Base-by-base conservation (phyloP, 1,140 invertebrate species). In the Brachionus angularis region DNA sequence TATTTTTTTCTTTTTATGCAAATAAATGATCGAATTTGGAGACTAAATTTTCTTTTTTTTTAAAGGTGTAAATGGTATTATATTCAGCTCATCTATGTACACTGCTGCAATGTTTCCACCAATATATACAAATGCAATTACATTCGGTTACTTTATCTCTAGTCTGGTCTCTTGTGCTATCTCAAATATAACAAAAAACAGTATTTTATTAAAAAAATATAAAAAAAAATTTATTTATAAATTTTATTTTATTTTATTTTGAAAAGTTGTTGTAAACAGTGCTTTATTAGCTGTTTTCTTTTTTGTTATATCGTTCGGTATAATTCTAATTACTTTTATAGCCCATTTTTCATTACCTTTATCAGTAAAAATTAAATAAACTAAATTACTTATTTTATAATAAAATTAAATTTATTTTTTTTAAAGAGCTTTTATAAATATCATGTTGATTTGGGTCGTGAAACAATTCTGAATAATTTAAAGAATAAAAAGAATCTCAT, bases 291-390 rank as follows among this genome's bases (percentile, higher is more conserved):
- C 62, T 31, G 36, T 67, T 21, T 47, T 67, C 29, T 50, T 47
- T 50, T 47, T 67, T 46, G 47, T 67, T 14, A 36, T 67, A 23
- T 16, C 44, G 7, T 67, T 67, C 47, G 62, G 62, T 21, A 23
- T 67, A 18, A 14, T 67, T 16, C 29, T 67, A 18, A 18, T 67
- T 3, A 46, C 62, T n/a, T 67, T 67, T 36, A 67, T 67, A 14
- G 42, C 62, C 21, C 62, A 67, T 36, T 67, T 67, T 67, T 67
- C 62, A 14, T 18, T 67, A 16, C 62, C 62, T 34, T 36, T 67
- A 50, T 67, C 62, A 23, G 62, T 67, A 67, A 67, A 34, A 25
- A 39, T 8, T 0, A 29, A 23, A n/a, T 8, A n/a, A 4, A 10
- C 18, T 12, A 47, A 8, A 25, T 1, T 47, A 0, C 23, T 27